These are phyloP conservation scores for Xestia rhomboidea DNA, from an alignment of 2,888 invertebrate genomes.

Conservation along the genomic window DNA sequence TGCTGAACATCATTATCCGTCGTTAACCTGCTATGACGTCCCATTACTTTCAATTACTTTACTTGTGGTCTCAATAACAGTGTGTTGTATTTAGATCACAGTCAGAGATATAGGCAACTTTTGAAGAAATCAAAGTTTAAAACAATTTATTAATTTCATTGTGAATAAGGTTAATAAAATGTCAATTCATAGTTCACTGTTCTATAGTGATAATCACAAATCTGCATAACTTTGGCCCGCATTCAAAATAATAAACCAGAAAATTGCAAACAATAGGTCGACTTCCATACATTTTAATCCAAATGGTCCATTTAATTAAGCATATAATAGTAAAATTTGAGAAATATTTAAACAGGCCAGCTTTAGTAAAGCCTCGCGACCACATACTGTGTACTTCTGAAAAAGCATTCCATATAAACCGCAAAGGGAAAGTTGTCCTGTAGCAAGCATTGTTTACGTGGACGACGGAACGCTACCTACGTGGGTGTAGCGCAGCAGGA, in stretches of 20 bases:
- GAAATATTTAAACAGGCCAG: conserved; percentile 60
- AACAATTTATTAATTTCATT: background rate
- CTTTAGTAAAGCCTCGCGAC: conserved; percentile 61
- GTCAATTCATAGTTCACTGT: background rate
- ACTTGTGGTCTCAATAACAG: background rate
- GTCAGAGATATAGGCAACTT: background rate
- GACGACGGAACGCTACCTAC: conserved; percentile 66
- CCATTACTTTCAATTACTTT: background rate
- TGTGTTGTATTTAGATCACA: background rate
- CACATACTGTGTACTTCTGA: conserved; percentile 64
- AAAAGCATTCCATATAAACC: conserved; percentile 74
- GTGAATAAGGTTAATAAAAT: background rate
- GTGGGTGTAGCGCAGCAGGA: conserved; percentile 52
- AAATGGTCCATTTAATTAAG: conserved; percentile 45
- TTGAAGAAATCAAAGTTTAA: background rate
- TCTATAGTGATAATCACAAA: background rate
- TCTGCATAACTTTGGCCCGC: background rate
- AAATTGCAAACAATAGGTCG: conserved; percentile 39
- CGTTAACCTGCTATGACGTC: conserved; percentile 13
- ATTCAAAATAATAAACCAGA: conserved; percentile 34
- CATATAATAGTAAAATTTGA: conserved; percentile 57
- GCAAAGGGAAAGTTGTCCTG: conserved; percentile 80
- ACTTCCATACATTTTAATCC: conserved; percentile 30
- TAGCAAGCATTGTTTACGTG: conserved; percentile 82
- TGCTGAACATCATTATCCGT: background rate